Conservation (phyloP, 2,797 vertebrate genomes). For the Mico argentatus region DNA sequence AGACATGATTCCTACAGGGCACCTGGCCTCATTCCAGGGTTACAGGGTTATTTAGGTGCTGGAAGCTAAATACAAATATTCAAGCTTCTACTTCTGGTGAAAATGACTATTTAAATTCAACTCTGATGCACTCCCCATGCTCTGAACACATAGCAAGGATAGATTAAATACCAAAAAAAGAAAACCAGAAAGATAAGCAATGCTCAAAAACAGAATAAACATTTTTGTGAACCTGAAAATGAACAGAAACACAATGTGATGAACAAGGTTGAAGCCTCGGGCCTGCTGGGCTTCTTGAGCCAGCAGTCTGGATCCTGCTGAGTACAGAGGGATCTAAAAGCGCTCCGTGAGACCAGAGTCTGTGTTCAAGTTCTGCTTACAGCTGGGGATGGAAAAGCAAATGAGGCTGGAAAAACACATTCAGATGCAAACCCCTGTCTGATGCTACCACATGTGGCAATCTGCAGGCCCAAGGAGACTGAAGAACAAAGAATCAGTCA, state of each 20-base stretch:
- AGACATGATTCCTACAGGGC: background rate
- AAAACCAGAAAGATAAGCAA: background rate
- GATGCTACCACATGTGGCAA: no score
- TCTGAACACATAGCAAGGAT: background rate
- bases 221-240: background rate
- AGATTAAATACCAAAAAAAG: background rate
- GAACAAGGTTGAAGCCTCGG: no score
- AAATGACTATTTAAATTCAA: background rate
- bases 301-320: background rate
- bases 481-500: background rate
- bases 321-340: background rate
- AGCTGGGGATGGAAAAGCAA: background rate
- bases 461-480: background rate
- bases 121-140: background rate
- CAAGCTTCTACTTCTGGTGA: background rate
- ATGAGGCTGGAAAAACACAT: background rate
- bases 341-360: background rate
- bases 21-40: background rate
- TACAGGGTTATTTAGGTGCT: background rate
- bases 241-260: background rate
- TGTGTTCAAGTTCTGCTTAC: background rate
- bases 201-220: background rate
- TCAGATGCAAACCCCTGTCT: background rate
- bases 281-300: background rate
- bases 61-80: background rate